Base-by-base conservation (phyloP, 2,113 vertebrate genomes). In the Ciconia stormi region DNA sequence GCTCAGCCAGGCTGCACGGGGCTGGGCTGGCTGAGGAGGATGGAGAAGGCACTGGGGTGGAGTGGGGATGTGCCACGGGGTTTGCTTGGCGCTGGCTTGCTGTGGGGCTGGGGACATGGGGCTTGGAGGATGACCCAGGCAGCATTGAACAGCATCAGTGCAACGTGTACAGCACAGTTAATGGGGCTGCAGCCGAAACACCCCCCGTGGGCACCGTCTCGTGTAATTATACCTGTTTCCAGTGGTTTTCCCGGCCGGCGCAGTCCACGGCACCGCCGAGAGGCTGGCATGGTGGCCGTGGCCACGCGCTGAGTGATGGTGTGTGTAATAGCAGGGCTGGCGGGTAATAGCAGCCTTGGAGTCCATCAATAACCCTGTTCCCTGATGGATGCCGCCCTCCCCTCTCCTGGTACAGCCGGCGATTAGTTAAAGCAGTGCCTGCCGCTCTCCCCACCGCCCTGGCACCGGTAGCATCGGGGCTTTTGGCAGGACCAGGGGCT, bases 261-360 rank as follows among this genome's bases (percentile, higher is more conserved):
- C 9, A 2, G 65, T 32, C 46, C 38, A 3, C 13, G 40, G 44
- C 32, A 34, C 5, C 0, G 7, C 59, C 0, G 3, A 85, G 69
- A 58, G 80, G 76, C 44, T 49, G 70, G 74, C 0, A 7, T 56
- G 70, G 78, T 1, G 6, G 87, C 72, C 2, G 0, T 7, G 4
- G 73, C 42, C 65, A 2, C 3, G 21, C 3, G 4, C 70, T 90
- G 92, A 90, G 79, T 80, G 88, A 88, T 88, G 66, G 52, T 47
- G 85, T 85, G 82, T 63, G 66, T 88, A 93, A 94, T 80, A 88
- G 88, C 87, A 84, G 94, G 92, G 95, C 87, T 94, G 91, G 89
- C 16, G 27, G 90, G 78, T 92, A 88, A 92, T 42, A 82, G 73
- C 90, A 87, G 76, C 90, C 92, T 47, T 16, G 79, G 74, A 88